Base-by-base conservation (phyloP, 2,797 vertebrate species). In the Gila robusta region DNA sequence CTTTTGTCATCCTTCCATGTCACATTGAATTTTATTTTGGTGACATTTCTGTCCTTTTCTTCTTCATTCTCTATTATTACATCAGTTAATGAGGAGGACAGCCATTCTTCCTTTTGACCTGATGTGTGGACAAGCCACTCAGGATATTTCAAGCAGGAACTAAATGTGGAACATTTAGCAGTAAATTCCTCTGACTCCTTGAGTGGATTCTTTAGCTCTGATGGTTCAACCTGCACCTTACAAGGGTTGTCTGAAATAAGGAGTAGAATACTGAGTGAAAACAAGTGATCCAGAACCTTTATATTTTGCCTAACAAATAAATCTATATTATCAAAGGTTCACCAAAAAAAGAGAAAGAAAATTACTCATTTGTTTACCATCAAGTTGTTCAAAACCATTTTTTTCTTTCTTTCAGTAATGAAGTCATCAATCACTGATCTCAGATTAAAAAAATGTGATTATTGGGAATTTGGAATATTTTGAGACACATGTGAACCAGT, bases 241-340 rank as follows among this genome's bases (percentile, higher is more conserved):
- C 95, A 96, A 23, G 17, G 88, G 74, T 95, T 94, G 1, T 89
- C 95, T 96, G 87, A 28, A 91, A 88, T 79, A 6, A 79, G 37
- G 37, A 39, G 62, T 21, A 59, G 35, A 66, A 49, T 54, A 37
- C 26, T 0, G 0, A 44, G 1, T 87, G n/a, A 26, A 17, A 28
- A 2, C 74, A 1, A 66, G 4, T 28, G 7, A 66, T 28, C 39
- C 7, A 44, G 11, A 47, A 3, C 69, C 19, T 26, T 11, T 2
- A 32, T 7, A 12, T 47, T 47, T 47, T 47, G 11, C 12, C 6
- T 56, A 14, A 21, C 17, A 54, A 79, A 77, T 3, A 44, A 52
- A 28, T 19, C 5, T 72, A 23, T 23, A 56, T 56, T 23, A 4
- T 23, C 1, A 37, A 64, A 64, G 11, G 21, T 23, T 56, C 54